Percentiles rank a stretch among this genome's conserved stretches.
phyloP scores from a whole-genome alignment of 2,888 invertebrate species.

The Lochmaea capreae region DNA sequence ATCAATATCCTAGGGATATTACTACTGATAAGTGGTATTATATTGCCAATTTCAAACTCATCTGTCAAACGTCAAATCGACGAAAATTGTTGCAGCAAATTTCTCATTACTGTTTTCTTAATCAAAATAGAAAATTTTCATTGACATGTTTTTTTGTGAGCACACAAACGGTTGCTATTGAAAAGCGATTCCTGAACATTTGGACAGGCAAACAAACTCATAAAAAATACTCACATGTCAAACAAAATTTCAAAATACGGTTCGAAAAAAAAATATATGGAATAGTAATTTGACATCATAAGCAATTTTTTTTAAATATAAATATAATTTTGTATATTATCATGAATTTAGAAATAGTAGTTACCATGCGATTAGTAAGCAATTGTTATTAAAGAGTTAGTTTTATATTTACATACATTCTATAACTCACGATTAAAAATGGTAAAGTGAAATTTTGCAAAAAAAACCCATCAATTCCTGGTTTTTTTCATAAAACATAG shows the following conservation, averaged over 20 bases:
- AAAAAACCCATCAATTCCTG: conserved; percentile 26
- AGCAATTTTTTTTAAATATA: background rate
- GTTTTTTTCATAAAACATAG: conserved; percentile 23
- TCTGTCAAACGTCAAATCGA: too few relatives aligned
- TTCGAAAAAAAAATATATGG: background rate
- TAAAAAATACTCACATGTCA: too few relatives aligned
- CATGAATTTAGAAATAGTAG: conserved; percentile 8
- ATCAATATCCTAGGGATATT: too few relatives aligned
- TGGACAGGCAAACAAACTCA: too few relatives aligned
- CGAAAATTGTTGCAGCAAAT: too few relatives aligned
- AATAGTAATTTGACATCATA: conserved; percentile 7
- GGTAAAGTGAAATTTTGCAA: conserved; percentile 21
- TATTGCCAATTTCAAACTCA: too few relatives aligned
- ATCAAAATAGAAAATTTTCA: too few relatives aligned
- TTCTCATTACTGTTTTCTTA: too few relatives aligned
- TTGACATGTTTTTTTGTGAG: too few relatives aligned
- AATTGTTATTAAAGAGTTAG: conserved; percentile 41
- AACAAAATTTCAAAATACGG: background rate
- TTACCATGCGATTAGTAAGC: conserved; percentile 50
- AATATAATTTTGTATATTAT: conserved; percentile 19
- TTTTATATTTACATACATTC: conserved; percentile 30
- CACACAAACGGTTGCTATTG: too few relatives aligned
- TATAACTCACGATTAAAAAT: conserved; percentile 41
- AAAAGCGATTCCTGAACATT: too few relatives aligned
- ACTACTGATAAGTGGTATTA: too few relatives aligned